Percentiles rank a stretch among this genome's conserved stretches.
These are phyloP conservation scores for Peromyscus aztecus DNA, from an alignment of 2,797 vertebrate genomes.

Conservation along the genomic window DNA sequence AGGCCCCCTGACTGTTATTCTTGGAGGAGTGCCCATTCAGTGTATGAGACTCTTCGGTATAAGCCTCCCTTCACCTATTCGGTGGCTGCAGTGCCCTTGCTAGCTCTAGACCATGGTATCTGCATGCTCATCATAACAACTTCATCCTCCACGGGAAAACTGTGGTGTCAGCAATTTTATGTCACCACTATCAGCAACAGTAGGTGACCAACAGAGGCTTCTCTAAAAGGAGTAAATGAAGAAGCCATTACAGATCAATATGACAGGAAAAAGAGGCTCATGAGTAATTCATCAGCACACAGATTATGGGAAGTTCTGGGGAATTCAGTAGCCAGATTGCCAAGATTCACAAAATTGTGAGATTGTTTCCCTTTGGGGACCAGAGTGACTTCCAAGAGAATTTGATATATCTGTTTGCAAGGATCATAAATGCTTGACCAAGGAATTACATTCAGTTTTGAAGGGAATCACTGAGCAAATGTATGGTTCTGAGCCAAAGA, in stretches of 20 bases:
- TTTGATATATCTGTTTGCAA: background rate
- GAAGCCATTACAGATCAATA: background rate
- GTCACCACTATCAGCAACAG: background rate
- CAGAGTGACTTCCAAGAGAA: background rate
- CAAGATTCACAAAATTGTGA: background rate
- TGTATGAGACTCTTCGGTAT: background rate
- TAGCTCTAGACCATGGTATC: background rate
- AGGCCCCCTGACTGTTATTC: background rate
- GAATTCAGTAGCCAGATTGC: background rate
- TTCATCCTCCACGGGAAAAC: background rate
- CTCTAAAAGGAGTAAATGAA: background rate
- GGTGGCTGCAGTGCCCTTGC: too few relatives aligned
- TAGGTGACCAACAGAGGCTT: background rate
- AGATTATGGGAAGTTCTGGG: background rate
- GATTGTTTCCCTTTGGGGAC: background rate
- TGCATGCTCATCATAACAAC: background rate
- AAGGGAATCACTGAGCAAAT: conserved; percentile 26
- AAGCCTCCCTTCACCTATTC: background rate
- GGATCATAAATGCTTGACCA: background rate
- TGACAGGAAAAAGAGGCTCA: background rate
- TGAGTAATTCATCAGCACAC: background rate
- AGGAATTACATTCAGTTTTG: conserved; percentile 54
- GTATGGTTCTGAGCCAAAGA: conserved; percentile 52
- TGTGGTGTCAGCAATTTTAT: background rate
- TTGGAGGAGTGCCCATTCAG: background rate